Base-by-base conservation (phyloP, 1,140 invertebrate genomes). In the Macrotrachela quadricornifera region DNA sequence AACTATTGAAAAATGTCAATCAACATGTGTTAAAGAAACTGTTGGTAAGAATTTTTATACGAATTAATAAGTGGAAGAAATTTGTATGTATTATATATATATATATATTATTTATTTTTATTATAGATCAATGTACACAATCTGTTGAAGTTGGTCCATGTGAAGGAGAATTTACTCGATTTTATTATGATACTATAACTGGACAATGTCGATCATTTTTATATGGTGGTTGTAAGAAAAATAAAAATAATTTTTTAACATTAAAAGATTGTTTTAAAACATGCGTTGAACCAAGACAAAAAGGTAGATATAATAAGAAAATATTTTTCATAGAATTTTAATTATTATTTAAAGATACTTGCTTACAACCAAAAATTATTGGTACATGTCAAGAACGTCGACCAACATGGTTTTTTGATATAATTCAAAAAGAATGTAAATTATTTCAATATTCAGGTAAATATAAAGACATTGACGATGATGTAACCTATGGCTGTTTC, bases 201-300 rank as follows among this genome's bases (percentile, higher is more conserved):
- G 82, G 85, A 65, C 76, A 80, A 52, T 96, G 90, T 76, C 75
- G 81, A 73, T 83, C 85, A 45, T 96, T 96, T 76, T 87, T 87
- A 76, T 94, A 85, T 74, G 79, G 79, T 55, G 87, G 87, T 57
- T 90, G 85, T 72, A 79, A 78, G 59, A 86, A 84, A 56, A 94
- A 90, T 73, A 75, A 73, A 62, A 91, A 91, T 44, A 53, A 58
- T 37, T 44, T 46, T 53, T 15, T 53, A 2, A 47, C 51, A 37
- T 46, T 49, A 54, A 17, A 11, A 17, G 53, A 54, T 37, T 54
- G 53, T 17, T 42, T 51, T 10, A 38, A 74, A 80, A 80, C 63
- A 76, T 80, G 59, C 79, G 82, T 84, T 75, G 81, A 80, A 73
- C 42, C 52, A 37, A 54, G 43, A 48, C 37, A 45, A 46, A 48